Conservation (phyloP, 2,113 vertebrate genomes). For the Empidonax traillii region DNA sequence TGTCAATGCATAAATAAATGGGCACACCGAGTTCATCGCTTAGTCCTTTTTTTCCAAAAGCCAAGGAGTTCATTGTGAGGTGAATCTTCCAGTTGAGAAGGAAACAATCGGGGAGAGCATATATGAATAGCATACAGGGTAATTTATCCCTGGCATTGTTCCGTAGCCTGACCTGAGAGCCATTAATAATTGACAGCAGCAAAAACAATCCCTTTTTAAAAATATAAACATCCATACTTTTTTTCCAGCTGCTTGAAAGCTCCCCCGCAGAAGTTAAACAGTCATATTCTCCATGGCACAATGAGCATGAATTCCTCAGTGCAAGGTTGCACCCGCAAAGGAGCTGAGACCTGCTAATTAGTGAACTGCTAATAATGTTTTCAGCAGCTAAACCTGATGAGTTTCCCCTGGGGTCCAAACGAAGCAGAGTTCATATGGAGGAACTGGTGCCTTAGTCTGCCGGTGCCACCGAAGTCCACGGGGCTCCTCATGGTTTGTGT, state of each 20-base stretch:
- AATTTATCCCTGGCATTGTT: constrained; percentile 54
- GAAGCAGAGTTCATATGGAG: neutral
- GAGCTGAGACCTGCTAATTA: neutral
- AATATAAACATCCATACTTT: constrained; percentile 37
- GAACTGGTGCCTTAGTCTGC: neutral
- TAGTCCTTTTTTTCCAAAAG: neutral
- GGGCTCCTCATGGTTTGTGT: neutral
- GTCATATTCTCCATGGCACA: constrained; percentile 11
- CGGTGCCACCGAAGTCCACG: neutral
- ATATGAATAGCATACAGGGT: constrained; percentile 3
- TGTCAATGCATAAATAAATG: constrained; percentile 45
- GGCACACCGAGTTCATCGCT: neutral
- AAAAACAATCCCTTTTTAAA: constrained; percentile 40
- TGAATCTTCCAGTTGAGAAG: neutral
- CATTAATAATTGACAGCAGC: constrained; percentile 47
- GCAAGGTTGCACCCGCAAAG: neutral
- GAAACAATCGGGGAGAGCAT: neutral
- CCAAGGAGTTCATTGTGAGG: neutral
- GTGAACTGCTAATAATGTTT: neutral
- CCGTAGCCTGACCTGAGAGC: constrained; percentile 17
- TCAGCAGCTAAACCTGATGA: neutral
- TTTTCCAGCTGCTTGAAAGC: constrained; percentile 7
- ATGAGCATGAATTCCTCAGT: neutral
- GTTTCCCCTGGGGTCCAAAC: neutral
- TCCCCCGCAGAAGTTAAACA: neutral